Base-by-base conservation (phyloP, 2,113 vertebrate genomes). In the Brienomyrus brachyistius region DNA sequence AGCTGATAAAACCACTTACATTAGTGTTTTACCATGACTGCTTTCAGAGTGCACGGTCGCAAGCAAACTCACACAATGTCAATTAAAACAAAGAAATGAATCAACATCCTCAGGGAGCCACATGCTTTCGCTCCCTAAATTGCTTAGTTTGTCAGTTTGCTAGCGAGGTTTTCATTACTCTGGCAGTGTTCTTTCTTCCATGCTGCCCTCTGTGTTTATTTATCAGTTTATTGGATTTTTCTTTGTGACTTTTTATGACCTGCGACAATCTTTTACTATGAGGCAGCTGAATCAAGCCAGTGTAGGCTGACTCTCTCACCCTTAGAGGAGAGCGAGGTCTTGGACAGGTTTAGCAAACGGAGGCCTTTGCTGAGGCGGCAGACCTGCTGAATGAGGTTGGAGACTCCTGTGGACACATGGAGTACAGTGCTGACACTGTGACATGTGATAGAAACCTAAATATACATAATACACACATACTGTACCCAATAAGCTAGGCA, bases 361-460 rank as follows among this genome's bases (percentile, higher is more conserved):
- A 98, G 95, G 51, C 97, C 97, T 80, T 97, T 97, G 88, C 96
- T 97, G 91, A 97, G 97, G 88, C 96, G 97, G 89, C 97, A 97
- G 54, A 98, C 96, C 92, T 97, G 97, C 94, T 97, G 97, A 91
- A 97, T 97, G 88, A 98, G 95, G 91, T 96, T 97, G 90, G 96
- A 95, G 86, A 98, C 96, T 77, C 97, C 97, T 97, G 92, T 88
- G 59, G 62, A 88, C 56, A 56, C n/a, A 88, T 21, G 59, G 87
- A 62, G 35, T 10, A n/a, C 31, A 40, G 27, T 88, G 66, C n/a
- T 31, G 45, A 77, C 27, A 56, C 85, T 40, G 48, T 19, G 47
- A 23, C 27, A 6, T 0, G 27, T 23, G 54, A 59, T 19, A 88
- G 2, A 45, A 13, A 47, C 35, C 85, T 87, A 86, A 27, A 8